Evolutionary conservation across 2,797 vertebrate species (phyloP).

Genomic region (Pseudochromis fuscus): DNA sequence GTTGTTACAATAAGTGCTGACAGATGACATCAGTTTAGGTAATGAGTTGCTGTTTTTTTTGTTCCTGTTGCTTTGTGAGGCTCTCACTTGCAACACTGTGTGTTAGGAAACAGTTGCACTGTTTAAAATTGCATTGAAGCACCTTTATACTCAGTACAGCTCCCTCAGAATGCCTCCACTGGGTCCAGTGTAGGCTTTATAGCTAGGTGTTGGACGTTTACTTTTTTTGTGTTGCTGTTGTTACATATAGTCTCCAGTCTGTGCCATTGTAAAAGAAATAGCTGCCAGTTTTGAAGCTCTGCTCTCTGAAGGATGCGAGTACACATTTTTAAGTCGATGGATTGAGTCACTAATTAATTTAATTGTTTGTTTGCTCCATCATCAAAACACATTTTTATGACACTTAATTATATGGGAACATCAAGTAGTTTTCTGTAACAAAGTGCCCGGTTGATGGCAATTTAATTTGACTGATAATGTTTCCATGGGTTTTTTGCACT

Average conservation of each 20-base stretch:
- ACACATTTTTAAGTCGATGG: not conserved
- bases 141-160: not conserved
- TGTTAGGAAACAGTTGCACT: conserved; percentile 4
- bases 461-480: conserved; percentile 7
- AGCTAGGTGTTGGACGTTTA: not conserved
- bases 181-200: not conserved
- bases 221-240: not conserved
- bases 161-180: not conserved
- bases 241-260: not conserved
- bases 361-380: not conserved
- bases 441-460: not conserved
- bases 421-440: not conserved
- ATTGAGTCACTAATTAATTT: conserved; percentile 1
- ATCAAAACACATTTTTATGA: not conserved
- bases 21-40: not conserved
- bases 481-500: conserved; percentile 8
- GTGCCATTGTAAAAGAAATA: not conserved
- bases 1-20: not conserved
- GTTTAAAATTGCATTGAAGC: not conserved
- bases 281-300: not conserved
- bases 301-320: not conserved
- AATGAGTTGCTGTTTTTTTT: conserved; percentile 2
- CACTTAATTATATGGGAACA: not conserved
- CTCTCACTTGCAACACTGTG: not conserved
- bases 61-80: conserved; percentile 10